Conservation (phyloP, 2,113 vertebrate genomes). For the Athene noctua region DNA sequence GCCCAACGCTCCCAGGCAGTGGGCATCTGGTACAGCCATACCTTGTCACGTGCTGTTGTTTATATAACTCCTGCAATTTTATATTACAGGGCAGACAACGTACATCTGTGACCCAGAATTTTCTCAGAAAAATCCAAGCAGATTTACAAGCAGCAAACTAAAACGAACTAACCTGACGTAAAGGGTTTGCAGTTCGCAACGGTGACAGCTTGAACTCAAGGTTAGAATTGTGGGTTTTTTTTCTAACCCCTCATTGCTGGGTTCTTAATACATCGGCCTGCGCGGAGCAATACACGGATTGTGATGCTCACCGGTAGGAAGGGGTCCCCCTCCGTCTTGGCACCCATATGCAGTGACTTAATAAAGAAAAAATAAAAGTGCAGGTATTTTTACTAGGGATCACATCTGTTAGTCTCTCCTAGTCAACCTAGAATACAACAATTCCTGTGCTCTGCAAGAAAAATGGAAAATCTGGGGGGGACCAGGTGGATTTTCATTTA, state of each 20-base stretch:
- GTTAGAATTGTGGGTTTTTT: background rate
- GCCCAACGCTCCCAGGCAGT: background rate
- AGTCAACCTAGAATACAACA: background rate
- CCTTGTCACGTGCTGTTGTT: background rate
- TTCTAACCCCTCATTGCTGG: background rate
- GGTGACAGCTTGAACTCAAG: background rate
- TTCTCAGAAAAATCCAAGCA: background rate
- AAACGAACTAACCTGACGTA: background rate
- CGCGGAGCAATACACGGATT: fast-evolving
- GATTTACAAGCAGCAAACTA: background rate
- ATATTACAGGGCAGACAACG: background rate
- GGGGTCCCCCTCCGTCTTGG: background rate
- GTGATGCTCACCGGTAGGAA: background rate
- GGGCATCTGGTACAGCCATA: background rate
- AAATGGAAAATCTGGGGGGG: background rate
- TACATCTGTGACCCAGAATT: slow-evolving; percentile 27
- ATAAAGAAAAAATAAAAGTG: background rate
- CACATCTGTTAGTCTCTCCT: background rate
- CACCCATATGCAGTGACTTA: background rate
- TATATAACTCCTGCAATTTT: background rate
- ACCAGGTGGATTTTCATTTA: background rate
- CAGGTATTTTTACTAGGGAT: background rate
- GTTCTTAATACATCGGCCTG: background rate
- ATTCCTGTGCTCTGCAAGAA: background rate
- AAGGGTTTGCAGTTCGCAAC: background rate